phyloP scores from a whole-genome alignment of 2,113 vertebrate genomes.

The Mirounga angustirostris region DNA sequence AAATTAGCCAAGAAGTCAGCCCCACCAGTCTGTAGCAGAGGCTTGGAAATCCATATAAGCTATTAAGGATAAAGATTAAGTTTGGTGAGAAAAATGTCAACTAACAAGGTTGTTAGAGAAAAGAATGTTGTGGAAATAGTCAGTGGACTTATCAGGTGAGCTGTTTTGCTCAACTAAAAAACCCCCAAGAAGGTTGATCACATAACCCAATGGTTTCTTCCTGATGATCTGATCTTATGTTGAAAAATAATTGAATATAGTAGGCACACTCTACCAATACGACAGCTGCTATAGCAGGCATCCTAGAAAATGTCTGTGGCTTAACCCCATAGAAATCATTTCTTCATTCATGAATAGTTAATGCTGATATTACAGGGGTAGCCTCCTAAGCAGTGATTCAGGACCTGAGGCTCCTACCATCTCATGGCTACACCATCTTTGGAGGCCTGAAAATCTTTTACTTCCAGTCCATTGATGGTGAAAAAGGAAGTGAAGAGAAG shows the following conservation, averaged over 20 bases:
- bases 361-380: not conserved
- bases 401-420: not conserved
- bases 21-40: not conserved
- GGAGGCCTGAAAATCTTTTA: not conserved
- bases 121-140: not conserved
- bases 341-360: not conserved
- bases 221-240: not conserved
- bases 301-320: not conserved
- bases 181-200: not conserved
- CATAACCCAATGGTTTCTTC: not conserved
- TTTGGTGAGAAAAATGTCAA: slow-evolving; percentile 23
- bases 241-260: slow-evolving; percentile 1
- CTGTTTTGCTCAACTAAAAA: not conserved
- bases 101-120: not conserved
- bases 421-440: not conserved
- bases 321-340: not conserved
- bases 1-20: not conserved
- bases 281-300: not conserved
- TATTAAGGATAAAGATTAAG: not conserved
- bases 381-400: not conserved
- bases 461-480: not conserved
- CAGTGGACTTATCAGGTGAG: not conserved
- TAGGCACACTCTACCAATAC: not conserved
- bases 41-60: not conserved
- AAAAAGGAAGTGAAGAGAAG: not conserved